Base-by-base conservation (phyloP, 2,797 vertebrate species). In the Coendou prehensilis region DNA sequence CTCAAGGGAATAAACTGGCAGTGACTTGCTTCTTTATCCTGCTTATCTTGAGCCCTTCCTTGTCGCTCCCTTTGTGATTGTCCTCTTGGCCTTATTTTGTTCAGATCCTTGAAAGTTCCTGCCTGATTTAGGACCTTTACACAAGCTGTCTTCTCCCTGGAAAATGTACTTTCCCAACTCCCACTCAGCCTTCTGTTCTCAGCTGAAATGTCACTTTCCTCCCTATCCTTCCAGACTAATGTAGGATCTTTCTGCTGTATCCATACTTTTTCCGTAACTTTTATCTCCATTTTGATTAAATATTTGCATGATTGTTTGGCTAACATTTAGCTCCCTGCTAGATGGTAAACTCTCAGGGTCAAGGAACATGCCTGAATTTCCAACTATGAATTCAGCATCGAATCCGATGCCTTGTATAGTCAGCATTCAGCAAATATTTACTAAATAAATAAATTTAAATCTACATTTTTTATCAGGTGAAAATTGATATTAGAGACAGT, bases 181-280 rank as follows among this genome's bases (percentile, higher is more conserved):
- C 92, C 63, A 94, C 96, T 92, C 88, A 79, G 5, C 69, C 81
- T 76, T 91, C 95, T 96, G 96, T 92, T 86, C 75, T 89, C 75
- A 52, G 17, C 9, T 61, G 50, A 69, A 89, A 78, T 64, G 88
- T 54, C 95, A n/a, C 26, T 56, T 64, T 93, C 69, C 87, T 61
- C 87, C 47, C 45, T 73, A 0, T 30, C 17, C 33, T 92, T 94
- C 18, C 64, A 47, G 18, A n/a, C 15, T 54, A 59, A 89, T 26
- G 67, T 83, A 75, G 52, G 18, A 71, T 50, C 41, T 91, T 89
- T 80, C n/a, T 91, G 67, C 26, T 94, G 15, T 28, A 59, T 14
- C 0, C 9, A 9, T 64, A 59, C 26, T 54, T 87, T 37, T 30
- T 4, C 10, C 76, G 61, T 64, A 94, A 85, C n/a, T 57, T 94